Base-by-base conservation (phyloP, 2,113 vertebrate genomes). In the Podocnemis expansa region DNA sequence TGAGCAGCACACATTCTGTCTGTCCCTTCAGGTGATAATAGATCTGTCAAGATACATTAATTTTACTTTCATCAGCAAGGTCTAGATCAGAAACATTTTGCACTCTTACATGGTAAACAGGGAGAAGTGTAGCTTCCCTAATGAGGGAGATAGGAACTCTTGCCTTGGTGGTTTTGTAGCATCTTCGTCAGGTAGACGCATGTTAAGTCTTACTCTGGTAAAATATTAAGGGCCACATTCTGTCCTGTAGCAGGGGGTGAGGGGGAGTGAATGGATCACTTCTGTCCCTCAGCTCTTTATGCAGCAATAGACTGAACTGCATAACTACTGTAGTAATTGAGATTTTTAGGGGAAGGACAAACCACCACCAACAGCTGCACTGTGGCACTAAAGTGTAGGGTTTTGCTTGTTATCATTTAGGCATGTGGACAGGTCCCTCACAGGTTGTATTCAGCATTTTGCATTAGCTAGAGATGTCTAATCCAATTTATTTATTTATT, bases 341-440 rank as follows among this genome's bases (percentile, higher is more conserved):
- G 49, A 85, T 3, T 8, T 8, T n/a, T 70, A 21, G 51, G 31
- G 82, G 70, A 58, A 8, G 25, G 8, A 12, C 1, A 8, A 47
- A 47, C 47, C 70, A 60, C 6, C 4, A 12, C 38, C n/a, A 43
- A 67, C 16, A 67, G 22, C 22, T 75, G 21, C 22, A 41, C 25
- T 13, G 70, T 75, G 41, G 38, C 38, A 38, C 21, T 45, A n/a
- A 73, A 79, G 51, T 81, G 55, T 51, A 55, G 41, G 73, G 24
- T 4, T 5, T 10, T 9, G 34, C 24, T 29, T 3, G 47, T 4
- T 0, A 19, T 12, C 31, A 27, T 6, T 7, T 63, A 29, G 47
- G 54, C 34, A 4, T 41, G 11, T 75, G 41, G 38, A 34, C 70
- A 41, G 19, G 38, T 25, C 70, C 34, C 10, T 41, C 38, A 12